These are phyloP conservation scores for Pseudomyrmex flavicornis DNA, from an alignment of 1,140 invertebrate species.

Conservation along the genomic window DNA sequence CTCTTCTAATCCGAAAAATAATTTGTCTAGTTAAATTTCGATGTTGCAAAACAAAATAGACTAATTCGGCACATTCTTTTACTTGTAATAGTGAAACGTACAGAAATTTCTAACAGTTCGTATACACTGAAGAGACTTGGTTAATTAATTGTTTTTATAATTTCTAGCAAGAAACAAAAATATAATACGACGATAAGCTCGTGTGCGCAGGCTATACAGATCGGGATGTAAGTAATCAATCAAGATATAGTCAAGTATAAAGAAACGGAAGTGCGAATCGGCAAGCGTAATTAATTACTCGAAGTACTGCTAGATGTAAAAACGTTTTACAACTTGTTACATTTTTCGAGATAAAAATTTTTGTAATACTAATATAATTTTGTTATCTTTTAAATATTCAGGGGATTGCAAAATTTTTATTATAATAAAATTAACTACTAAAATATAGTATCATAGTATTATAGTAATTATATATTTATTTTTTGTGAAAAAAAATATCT, in stretches of 20 bases:
- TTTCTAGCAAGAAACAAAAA: neutral
- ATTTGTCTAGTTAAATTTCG: neutral
- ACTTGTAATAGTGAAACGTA: neutral
- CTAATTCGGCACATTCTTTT: too few species aligned
- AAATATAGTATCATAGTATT: neutral
- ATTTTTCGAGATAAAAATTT: too few species aligned
- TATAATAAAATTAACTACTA: neutral
- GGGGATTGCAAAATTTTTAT: neutral
- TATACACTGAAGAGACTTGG: neutral
- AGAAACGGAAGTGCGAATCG: slow-evolving; percentile 14
- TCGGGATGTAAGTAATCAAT: slow-evolving; percentile 13
- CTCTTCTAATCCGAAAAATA: neutral
- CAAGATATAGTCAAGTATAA: slow-evolving; percentile 19
- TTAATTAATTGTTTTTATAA: slow-evolving; percentile 12
- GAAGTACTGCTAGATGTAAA: neutral
- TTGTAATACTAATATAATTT: too few species aligned
- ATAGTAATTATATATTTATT: neutral
- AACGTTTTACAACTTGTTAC: too few species aligned
- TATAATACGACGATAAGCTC: slow-evolving; percentile 10
- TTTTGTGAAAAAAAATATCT: neutral
- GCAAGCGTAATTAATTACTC: slow-evolving; percentile 10
- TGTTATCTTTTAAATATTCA: too few species aligned
- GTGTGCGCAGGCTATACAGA: neutral
- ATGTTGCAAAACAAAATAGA: neutral
- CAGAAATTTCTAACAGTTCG: neutral